A percentile compares a stretch with the other conserved stretches of the same genome.
phyloP scores from a whole-genome alignment of 2,113 vertebrate genomes.

The Trinectes maculatus region DNA sequence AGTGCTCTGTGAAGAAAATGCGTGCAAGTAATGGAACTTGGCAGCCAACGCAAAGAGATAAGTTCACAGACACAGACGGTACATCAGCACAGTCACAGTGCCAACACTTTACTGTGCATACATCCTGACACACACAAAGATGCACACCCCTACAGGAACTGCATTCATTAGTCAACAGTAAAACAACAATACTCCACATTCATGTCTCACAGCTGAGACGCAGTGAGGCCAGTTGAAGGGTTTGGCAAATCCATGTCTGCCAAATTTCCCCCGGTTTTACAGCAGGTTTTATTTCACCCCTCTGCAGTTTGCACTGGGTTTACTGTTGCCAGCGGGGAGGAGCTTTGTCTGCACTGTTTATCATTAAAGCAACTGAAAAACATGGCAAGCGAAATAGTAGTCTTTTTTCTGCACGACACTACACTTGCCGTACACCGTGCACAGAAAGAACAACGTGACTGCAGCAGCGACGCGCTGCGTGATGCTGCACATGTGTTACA shows the following conservation, averaged over 20 bases:
- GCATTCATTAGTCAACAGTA: constrained; percentile 60
- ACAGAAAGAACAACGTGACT: not conserved
- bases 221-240: constrained; percentile 49
- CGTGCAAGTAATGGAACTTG: not conserved
- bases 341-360: constrained; percentile 50
- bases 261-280: constrained; percentile 64
- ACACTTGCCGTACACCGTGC: constrained; percentile 4
- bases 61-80: constrained; percentile 8
- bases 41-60: not conserved
- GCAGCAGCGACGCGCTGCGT: not conserved
- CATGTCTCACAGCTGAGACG: constrained; percentile 54
- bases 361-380: constrained; percentile 48
- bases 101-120: constrained; percentile 4
- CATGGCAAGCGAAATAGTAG: constrained; percentile 40
- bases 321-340: constrained; percentile 59
- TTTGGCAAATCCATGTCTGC: constrained; percentile 44
- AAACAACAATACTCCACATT: constrained; percentile 66
- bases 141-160: constrained; percentile 51
- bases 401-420: not conserved
- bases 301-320: constrained; percentile 43
- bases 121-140: constrained; percentile 33
- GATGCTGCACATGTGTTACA: no score
- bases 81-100: not conserved
- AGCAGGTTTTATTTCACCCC: constrained; percentile 59
- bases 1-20: not conserved